Base-by-base conservation (phyloP, 1,140 invertebrate genomes). In the Camponotus pennsylvanicus region DNA sequence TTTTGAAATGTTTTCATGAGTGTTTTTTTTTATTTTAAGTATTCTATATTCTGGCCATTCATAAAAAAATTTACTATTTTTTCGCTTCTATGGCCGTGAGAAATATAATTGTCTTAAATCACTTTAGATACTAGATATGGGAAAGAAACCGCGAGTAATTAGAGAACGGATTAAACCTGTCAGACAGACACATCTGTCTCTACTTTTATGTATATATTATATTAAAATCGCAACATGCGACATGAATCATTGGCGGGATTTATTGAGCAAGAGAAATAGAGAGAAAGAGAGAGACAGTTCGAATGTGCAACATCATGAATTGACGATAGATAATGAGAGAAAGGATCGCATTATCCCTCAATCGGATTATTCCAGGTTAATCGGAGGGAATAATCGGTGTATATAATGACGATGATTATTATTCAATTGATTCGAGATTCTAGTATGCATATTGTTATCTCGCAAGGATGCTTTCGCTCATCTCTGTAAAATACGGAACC, bases 281-380 rank as follows among this genome's bases (percentile, higher is more conserved):
- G 3, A 40, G 37, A 40, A 6, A 71, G 69, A 88, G 86, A 49
- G 49, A n/a, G 18, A 45, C 4, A 71, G 84, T 67, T 85, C 59
- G 70, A 88, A 88, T 32, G 57, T 77, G 55, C 73, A 71, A 15
- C 45, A 63, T 69, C 82, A 88, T 75, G 82, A 88, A 88, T 88
- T 71, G 71, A 91, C 86, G 87, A 92, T 88, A 90, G 88, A 87
- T 91, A 90, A 87, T 89, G 69, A 85, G 75, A 88, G 87, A 88
- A 86, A 86, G 83, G 87, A 88, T 89, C 88, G 86, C 69, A 91
- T 92, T 92, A 91, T 91, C 91, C 11, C 42, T 13, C 42, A 21
- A 15, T 55, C 76, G 85, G 87, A 88, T 92, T 92, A 91, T 91
- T 90, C 88, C 86, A 34, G 91, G 88, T 92, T 92, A 92, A 92